phyloP scores from a whole-genome alignment of 2,888 invertebrate genomes.

The Monopis laevigella region DNA sequence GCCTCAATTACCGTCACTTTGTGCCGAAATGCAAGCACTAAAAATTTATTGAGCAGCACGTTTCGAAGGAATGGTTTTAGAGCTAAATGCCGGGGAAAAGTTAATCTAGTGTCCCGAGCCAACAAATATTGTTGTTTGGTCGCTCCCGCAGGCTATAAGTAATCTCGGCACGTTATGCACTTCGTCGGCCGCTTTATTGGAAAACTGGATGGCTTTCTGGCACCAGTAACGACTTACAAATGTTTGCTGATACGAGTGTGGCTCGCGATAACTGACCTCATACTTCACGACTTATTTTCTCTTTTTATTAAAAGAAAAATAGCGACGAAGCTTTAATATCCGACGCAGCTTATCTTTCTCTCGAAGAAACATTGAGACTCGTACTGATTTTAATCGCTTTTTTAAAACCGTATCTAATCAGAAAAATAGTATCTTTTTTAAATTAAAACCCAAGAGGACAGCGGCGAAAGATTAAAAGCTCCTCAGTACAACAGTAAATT shows the following conservation, averaged over 20 bases:
- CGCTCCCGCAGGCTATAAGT: slow-evolving; percentile 48
- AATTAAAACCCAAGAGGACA: slow-evolving; percentile 4
- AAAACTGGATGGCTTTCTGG: slow-evolving; percentile 38
- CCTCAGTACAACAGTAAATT: slow-evolving; percentile 8
- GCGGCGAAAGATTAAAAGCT: slow-evolving; percentile 7
- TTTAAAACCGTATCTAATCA: slow-evolving; percentile 3
- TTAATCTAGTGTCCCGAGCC: slow-evolving; percentile 53
- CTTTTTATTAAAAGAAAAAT: too few species aligned
- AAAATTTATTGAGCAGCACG: slow-evolving; percentile 10
- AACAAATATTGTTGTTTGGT: slow-evolving; percentile 60
- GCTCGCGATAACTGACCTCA: neutral
- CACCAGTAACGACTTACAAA: slow-evolving; percentile 25
- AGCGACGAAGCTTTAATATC: neutral
- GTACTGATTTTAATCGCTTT: too few species aligned
- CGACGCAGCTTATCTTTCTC: too few species aligned
- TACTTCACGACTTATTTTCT: too few species aligned
- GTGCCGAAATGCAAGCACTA: slow-evolving; percentile 8
- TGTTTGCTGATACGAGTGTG: slow-evolving; percentile 20
- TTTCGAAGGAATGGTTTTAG: slow-evolving; percentile 8
- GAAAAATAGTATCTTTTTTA: neutral
- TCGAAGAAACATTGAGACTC: too few species aligned
- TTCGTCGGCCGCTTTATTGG: slow-evolving; percentile 50
- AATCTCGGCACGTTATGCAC: slow-evolving; percentile 59
- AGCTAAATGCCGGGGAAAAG: slow-evolving; percentile 42
- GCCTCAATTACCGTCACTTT: slow-evolving; percentile 3